These are phyloP conservation scores for Pyxicephalus adspersus DNA, from an alignment of 2,113 vertebrate genomes.

Conservation along the genomic window DNA sequence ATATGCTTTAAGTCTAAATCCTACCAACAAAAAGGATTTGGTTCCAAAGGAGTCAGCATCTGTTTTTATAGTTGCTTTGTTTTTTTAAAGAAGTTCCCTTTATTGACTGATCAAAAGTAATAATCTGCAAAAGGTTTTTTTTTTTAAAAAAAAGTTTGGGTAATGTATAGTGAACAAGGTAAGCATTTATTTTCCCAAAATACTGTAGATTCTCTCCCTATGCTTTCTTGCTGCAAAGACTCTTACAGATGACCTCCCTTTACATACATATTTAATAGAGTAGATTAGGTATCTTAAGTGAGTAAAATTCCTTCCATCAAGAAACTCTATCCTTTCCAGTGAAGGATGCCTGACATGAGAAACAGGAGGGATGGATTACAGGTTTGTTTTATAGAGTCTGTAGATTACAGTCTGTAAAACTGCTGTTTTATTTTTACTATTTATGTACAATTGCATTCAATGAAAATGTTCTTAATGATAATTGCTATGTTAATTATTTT, in stretches of 20 bases:
- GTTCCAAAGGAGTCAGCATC: too few relatives aligned
- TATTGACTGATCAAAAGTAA: too few relatives aligned
- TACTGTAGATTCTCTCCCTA: neutral
- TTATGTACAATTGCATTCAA: too few relatives aligned
- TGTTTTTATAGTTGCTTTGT: too few relatives aligned
- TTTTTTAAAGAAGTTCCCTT: too few relatives aligned
- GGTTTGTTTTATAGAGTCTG: neutral
- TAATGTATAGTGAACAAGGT: neutral
- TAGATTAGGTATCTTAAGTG: neutral
- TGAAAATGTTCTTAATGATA: too few relatives aligned
- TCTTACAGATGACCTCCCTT: constrained; percentile 30
- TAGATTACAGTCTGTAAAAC: neutral
- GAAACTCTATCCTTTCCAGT: constrained; percentile 30
- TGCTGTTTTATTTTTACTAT: neutral
- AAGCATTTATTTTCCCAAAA: neutral
- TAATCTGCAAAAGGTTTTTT: too few relatives aligned
- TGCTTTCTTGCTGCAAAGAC: neutral
- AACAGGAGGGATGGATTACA: constrained; percentile 45
- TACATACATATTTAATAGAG: constrained; percentile 54
- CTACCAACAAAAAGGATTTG: too few relatives aligned
- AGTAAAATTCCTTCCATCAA: neutral
- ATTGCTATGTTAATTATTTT: too few relatives aligned
- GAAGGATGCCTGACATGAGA: neutral
- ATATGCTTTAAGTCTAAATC: too few relatives aligned
- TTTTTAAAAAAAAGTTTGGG: too few relatives aligned